Evolutionary conservation across 2,797 vertebrate genomes (phyloP), one percentile per base, ranked within the genome.

Genomic region (Sebastes steindachneri): DNA sequence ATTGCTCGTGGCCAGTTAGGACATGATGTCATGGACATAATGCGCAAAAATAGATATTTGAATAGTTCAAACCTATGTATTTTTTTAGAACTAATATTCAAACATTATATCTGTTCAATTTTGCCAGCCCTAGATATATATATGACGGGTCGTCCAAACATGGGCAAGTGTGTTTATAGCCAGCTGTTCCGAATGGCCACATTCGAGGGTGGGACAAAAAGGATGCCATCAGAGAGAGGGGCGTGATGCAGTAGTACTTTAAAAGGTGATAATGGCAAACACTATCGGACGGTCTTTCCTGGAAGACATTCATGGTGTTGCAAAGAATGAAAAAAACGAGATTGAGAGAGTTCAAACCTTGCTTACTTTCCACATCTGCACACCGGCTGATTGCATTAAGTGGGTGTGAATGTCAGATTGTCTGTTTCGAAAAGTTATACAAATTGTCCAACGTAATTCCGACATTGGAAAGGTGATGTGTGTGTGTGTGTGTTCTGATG

Each of bases 81-180:
- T 37, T 4, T 37, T 37, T 37, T 37, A 5, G 11, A 37, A 37
- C 33, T 35, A 3, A 41, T 45, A 17, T 45, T 45, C 41, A 45
- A 45, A 45, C 15, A 0, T 48, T 0, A 8, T 48, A 0, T 48
- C 15, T 48, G 45, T 48, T 17, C 45, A 48, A 48, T 48, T 48
- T 48, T 48, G 7, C 0, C 45, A 48, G 41, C 41, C 41, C 45
- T 19, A 17, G 45, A 48, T 48, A 48, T 48, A 48, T 48, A 64
- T 64, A 63, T 12, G n/a, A 37, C 31, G 7, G 25, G 21, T 25
- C 2, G 12, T 0, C 35, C 21, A 41, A 41, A 23, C 62, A 26
- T 0, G 35, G 14, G 21, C 21, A 25, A 6, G 25, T 14, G 5
- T 48, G 63, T 45, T 68, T 53, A 2, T 33, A 33, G 12, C 45